These are phyloP conservation scores for Trisateles emortualis DNA, from an alignment of 2,888 invertebrate genomes.

Conservation along the genomic window DNA sequence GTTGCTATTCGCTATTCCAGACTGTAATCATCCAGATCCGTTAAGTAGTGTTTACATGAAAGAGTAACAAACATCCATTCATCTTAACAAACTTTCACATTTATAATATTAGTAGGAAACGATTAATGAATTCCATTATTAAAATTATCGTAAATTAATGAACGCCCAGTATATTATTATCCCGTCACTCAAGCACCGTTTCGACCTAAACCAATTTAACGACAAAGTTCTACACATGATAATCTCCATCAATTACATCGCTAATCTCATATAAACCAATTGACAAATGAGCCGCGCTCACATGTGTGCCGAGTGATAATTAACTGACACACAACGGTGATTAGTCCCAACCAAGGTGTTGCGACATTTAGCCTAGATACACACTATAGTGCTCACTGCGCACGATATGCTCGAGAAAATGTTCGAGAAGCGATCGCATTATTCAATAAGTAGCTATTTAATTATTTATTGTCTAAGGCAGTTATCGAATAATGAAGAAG, in stretches of 20 bases:
- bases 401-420: not conserved
- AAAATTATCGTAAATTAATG: too few relatives aligned
- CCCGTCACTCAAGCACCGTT: not conserved
- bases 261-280: constrained; percentile 53
- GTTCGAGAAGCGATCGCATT: too few relatives aligned
- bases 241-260: constrained; percentile 52
- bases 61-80: too few relatives aligned
- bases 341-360: constrained; percentile 35
- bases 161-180: not conserved
- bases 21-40: too few relatives aligned
- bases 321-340: constrained; percentile 36
- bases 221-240: constrained; percentile 36
- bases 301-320: constrained; percentile 49
- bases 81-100: too few relatives aligned
- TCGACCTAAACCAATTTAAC: not conserved
- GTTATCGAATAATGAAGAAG: too few relatives aligned
- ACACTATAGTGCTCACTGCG: constrained; percentile 1
- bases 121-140: too few relatives aligned
- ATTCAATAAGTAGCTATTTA: too few relatives aligned
- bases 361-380: constrained; percentile 24
- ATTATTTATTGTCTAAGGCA: too few relatives aligned
- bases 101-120: too few relatives aligned
- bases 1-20: too few relatives aligned
- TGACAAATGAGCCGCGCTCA: constrained; percentile 41
- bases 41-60: too few relatives aligned